Evolutionary conservation across 1,140 invertebrate genomes (phyloP).

Genomic region (Drosophila nannoptera): DNA sequence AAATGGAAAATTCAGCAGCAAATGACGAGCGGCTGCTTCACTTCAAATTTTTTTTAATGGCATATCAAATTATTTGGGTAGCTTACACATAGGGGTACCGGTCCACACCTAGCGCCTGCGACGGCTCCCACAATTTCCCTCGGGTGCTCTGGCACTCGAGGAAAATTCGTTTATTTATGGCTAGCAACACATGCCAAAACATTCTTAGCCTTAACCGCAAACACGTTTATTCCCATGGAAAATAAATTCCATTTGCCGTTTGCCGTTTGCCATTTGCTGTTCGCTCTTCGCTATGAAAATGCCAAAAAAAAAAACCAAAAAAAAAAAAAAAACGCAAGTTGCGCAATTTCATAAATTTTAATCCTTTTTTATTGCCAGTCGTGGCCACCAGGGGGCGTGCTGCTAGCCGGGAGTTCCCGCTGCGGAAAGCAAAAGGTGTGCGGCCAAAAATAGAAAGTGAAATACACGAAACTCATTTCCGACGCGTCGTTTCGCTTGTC

Average conservation of each 20-base stretch:
- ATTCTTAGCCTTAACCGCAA: conserved; percentile 56
- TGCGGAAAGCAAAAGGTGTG: conserved; percentile 32
- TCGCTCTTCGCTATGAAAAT: conserved; percentile 41
- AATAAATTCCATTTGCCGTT: conserved; percentile 34
- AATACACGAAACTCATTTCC: conserved; percentile 75
- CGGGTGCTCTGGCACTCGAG: neutral
- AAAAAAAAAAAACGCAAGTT: conserved; percentile 64
- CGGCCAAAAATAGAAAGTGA: conserved; percentile 69
- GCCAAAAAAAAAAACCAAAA: too few species aligned
- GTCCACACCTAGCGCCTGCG: conserved; percentile 2
- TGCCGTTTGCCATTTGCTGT: conserved; percentile 33
- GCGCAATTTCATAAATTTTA: conserved; percentile 73
- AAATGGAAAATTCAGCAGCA: conserved; percentile 13
- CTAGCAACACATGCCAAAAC: conserved; percentile 22
- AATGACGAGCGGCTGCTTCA: neutral
- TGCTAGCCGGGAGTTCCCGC: neutral
- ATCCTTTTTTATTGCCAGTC: conserved; percentile 72
- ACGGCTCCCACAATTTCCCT: conserved; percentile 25
- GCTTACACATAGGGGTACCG: conserved; percentile 17
- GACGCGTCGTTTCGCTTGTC: conserved; percentile 39
- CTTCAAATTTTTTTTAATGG: conserved; percentile 4
- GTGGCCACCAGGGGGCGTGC: neutral
- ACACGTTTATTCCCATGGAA: conserved; percentile 43
- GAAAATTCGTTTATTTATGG: conserved; percentile 63
- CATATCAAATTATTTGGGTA: conserved; percentile 33